These are phyloP conservation scores for Boloria euphrosyne DNA, from an alignment of 2,888 invertebrate genomes.

Conservation along the genomic window DNA sequence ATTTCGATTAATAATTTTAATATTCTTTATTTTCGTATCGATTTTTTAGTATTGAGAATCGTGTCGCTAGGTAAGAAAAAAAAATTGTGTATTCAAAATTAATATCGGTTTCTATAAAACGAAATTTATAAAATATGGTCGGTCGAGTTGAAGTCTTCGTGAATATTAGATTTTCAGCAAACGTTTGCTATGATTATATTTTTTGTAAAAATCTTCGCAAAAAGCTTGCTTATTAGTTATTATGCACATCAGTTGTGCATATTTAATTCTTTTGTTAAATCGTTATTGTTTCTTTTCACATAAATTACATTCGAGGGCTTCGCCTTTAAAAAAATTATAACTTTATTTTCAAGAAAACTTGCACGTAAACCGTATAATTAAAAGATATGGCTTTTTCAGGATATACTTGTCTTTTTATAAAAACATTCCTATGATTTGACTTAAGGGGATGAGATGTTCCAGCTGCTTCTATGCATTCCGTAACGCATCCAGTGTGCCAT, in stretches of 20 bases:
- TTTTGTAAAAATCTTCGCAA: background rate
- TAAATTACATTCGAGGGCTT: no score
- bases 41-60: background rate
- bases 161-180: background rate
- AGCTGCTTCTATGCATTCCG: background rate
- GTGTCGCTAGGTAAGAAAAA: background rate
- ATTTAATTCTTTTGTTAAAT: background rate
- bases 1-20: background rate
- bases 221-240: background rate
- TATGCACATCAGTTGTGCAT: background rate
- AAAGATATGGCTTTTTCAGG: background rate
- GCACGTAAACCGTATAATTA: background rate
- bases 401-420: background rate
- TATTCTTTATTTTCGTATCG: background rate
- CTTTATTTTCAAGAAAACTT: background rate
- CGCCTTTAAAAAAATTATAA: background rate
- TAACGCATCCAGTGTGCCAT: background rate
- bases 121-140: background rate
- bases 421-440: background rate
- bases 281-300: no score
- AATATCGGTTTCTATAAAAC: conserved; percentile 2
- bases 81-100: background rate
- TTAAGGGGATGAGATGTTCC: background rate
- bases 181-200: background rate
- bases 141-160: background rate